Evolutionary conservation across 2,888 invertebrate species (phyloP), one percentile per base, ranked within the genome.

Genomic region (Chaetoderma sp.): DNA sequence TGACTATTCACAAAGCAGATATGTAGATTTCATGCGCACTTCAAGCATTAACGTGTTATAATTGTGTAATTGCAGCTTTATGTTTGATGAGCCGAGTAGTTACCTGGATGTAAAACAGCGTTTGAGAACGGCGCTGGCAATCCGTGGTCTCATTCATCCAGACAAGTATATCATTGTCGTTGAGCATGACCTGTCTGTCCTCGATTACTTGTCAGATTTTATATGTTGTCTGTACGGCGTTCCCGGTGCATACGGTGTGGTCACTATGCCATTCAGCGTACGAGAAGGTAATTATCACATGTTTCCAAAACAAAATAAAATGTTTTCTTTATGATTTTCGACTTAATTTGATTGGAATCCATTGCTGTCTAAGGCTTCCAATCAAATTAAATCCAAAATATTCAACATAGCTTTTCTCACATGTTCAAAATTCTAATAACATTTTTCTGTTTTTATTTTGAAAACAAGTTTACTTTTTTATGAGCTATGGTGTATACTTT

Each of bases 21-120:
- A n/a, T n/a, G n/a, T n/a, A n/a, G n/a, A n/a, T n/a, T n/a, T n/a
- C n/a, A n/a, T n/a, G n/a, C n/a, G n/a, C n/a, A n/a, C n/a, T n/a
- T n/a, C n/a, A n/a, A n/a, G n/a, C n/a, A n/a, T n/a, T n/a, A n/a
- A n/a, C n/a, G n/a, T n/a, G n/a, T n/a, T n/a, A n/a, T 8, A 18
- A 13, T 49, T 49, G 21, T 56, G 27, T 50, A 16, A 25, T 74
- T 73, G 6, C 76, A 87, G 87, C 60, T 98, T 98, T 88, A 99
- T 99, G 98, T 99, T 99, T 88, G 99, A 99, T 84, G 99, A 99
- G 84, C 99, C 99, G 0, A 98, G 98, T 5, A 96, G 96, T 30
- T 99, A 99, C 88, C 89, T 99, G 82, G 99, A 99, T 88, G 99
- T 99, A 0, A 98, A 98, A 85, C 99, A 99, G 88, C 92, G 99